These are phyloP conservation scores for Xenopus petersii DNA, from an alignment of 2,797 vertebrate genomes.

Conservation along the genomic window DNA sequence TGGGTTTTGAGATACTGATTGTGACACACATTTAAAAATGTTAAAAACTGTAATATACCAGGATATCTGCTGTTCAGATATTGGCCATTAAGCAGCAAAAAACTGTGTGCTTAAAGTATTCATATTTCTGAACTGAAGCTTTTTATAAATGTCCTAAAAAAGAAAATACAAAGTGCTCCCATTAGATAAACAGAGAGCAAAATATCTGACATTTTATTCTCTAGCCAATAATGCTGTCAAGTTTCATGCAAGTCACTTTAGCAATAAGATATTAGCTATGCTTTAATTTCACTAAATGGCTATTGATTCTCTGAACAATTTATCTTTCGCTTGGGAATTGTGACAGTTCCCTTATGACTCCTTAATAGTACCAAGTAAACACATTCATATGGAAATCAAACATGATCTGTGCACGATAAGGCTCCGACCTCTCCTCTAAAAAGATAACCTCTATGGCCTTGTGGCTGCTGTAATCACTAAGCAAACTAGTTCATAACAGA, in stretches of 20 bases:
- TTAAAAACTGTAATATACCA: no score
- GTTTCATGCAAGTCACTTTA: slow-evolving; percentile 39
- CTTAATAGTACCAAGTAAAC: slow-evolving; percentile 37
- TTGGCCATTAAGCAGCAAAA: no score
- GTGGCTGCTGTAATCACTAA: slow-evolving; percentile 37
- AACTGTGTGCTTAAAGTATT: no score
- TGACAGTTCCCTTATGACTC: slow-evolving; percentile 38
- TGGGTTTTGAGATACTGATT: no score
- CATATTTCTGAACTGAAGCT: no score
- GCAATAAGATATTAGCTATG: slow-evolving; percentile 41
- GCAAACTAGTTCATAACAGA: slow-evolving; percentile 20
- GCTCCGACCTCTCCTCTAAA: slow-evolving; percentile 30
- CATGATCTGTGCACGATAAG: slow-evolving; percentile 24
- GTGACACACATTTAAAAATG: no score
- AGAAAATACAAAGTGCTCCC: no score
- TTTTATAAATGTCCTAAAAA: no score
- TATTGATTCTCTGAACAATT: slow-evolving; percentile 42
- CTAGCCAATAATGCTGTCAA: slow-evolving; percentile 26
- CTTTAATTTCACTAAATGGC: slow-evolving; percentile 43
- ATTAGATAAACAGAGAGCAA: background rate
- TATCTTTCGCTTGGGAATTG: slow-evolving; percentile 41
- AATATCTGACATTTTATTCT: background rate
- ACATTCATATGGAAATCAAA: slow-evolving; percentile 42
- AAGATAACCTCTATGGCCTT: background rate
- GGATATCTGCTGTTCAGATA: no score